Evolutionary conservation across 2,888 invertebrate genomes (phyloP), one percentile per base, ranked within the genome.

Genomic region (Agriotes lineatus): DNA sequence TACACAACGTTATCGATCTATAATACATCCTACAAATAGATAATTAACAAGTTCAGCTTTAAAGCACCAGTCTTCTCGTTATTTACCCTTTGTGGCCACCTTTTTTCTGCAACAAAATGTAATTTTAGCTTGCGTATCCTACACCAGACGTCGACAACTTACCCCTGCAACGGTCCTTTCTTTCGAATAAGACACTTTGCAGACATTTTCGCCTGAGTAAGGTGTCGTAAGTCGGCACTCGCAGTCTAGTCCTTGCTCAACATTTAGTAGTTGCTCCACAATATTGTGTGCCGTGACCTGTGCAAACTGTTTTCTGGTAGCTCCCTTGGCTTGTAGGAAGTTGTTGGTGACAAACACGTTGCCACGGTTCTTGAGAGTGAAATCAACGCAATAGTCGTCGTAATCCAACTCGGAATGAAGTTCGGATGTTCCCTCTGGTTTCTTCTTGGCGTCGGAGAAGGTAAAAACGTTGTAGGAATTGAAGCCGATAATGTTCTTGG

Each of bases 301-400:
- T 20, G 89, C 73, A 84, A 86, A 91, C 81, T 88, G 88, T 81
- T 90, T 90, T 83, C 87, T 88, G 72, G 88, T 87, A 9, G 85
- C 87, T 0, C 87, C 83, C 77, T 88, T 87, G 62, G 87, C 82
- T 14, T 64, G 56, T 59, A 85, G 70, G 86, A 89, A 90, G 82
- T 89, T 90, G 69, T 85, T 85, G 1, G 88, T 83, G 5, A 90
- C 90, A 84, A 92, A 91, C 7, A 90, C 87, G 10, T 90, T 86
- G 16, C 93, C 93, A 57, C 87, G 87, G 35, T 87, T 85, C 90
- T 91, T 83, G 66, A 90, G 85, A 7, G 90, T 87, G 74, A 91
- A 90, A 68, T 90, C 89, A 33, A 90, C 86, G 82, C 94, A 95
- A 75, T 88, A 86, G 77, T 93, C 91, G 14, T 84, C 79, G 70